A percentile compares a stretch with the other conserved stretches of the same genome.
Conservation (phyloP, 2,888 invertebrate species). For the Dioctria rufipes region DNA sequence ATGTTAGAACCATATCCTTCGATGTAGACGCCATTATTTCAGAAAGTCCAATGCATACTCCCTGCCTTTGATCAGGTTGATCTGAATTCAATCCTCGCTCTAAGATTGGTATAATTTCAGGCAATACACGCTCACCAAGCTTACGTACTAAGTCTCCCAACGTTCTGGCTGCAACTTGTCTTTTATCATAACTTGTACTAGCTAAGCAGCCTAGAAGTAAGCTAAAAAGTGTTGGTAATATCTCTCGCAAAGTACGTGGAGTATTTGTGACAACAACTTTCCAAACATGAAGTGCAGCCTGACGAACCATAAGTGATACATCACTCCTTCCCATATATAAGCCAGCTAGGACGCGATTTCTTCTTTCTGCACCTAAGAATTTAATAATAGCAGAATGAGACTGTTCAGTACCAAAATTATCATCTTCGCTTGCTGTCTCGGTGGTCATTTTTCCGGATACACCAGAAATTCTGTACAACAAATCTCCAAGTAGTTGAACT, state of each 20-base stretch:
- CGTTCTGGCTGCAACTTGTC: constrained; percentile 96
- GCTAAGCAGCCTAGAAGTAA: constrained; percentile 94
- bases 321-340: constrained; percentile 98
- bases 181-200: constrained; percentile 95
- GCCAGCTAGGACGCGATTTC: constrained; percentile 94
- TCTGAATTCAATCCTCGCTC: constrained; percentile 94
- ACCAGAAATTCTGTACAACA: constrained; percentile 96
- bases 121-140: constrained; percentile 96
- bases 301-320: constrained; percentile 96
- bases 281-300: constrained; percentile 99
- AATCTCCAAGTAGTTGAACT: constrained; percentile 94
- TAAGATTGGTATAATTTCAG: constrained; percentile 98
- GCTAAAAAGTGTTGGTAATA: constrained; percentile 93
- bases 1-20: constrained; percentile 92
- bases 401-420: constrained; percentile 98
- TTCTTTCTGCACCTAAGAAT: constrained; percentile 88
- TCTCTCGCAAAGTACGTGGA: constrained; percentile 95
- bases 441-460: constrained; percentile 99
- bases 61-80: constrained; percentile 95
- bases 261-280: constrained; percentile 99
- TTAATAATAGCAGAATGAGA: constrained; percentile 92
- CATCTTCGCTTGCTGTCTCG: constrained; percentile 97
- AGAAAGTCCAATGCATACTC: constrained; percentile 97
- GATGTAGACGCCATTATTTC: constrained; percentile 99
- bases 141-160: constrained; percentile 97